Evolutionary conservation across 1,140 invertebrate species (phyloP).

Genomic region (Zophobas atratus): DNA sequence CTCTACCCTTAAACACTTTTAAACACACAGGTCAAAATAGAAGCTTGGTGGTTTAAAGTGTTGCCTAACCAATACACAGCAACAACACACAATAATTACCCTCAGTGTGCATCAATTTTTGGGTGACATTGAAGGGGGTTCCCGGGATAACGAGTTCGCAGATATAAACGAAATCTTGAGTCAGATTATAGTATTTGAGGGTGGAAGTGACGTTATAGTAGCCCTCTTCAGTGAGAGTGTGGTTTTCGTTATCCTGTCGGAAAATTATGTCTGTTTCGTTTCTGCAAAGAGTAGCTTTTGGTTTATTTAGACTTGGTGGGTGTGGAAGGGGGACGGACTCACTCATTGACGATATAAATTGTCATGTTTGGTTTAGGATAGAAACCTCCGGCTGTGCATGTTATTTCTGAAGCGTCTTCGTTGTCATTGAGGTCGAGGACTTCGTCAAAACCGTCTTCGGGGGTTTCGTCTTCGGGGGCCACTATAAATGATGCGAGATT

Average conservation of each 20-base stretch:
- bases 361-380: slow-evolving; percentile 32
- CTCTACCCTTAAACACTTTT: neutral
- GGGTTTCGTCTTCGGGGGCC: too few species aligned
- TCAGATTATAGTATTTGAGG: slow-evolving; percentile 20
- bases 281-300: slow-evolving; percentile 16
- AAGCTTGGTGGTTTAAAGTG: slow-evolving; percentile 6
- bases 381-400: slow-evolving; percentile 11
- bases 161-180: slow-evolving; percentile 22
- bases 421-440: neutral
- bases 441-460: neutral
- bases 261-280: slow-evolving; percentile 27
- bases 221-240: slow-evolving; percentile 12
- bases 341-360: slow-evolving; percentile 12
- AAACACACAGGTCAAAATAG: neutral
- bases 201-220: slow-evolving; percentile 40
- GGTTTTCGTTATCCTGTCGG: slow-evolving; percentile 22
- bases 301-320: neutral
- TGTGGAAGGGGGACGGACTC: slow-evolving; percentile 9
- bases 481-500: too few species aligned
- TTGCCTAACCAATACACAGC: neutral
- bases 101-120: neutral
- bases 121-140: neutral
- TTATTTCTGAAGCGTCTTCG: slow-evolving; percentile 18
- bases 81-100: slow-evolving; percentile 28
- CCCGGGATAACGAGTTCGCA: slow-evolving; percentile 46